Conservation (phyloP, 2,888 invertebrate genomes). For the Matsumyia berberina region DNA sequence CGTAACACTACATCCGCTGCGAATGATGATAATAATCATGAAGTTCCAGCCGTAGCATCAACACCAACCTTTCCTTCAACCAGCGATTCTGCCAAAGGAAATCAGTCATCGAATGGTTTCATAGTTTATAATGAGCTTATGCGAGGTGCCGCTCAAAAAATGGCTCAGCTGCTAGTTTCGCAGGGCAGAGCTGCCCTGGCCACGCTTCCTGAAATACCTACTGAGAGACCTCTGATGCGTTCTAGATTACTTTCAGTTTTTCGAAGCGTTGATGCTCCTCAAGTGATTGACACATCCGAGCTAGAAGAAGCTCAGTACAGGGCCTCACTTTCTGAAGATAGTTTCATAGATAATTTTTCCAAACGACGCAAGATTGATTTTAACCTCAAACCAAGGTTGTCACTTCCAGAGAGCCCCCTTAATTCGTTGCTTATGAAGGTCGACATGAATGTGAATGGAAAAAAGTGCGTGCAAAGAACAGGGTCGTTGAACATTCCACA, state of each 20-base stretch:
- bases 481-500: slow-evolving; percentile 38
- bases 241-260: slow-evolving; percentile 79
- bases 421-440: slow-evolving; percentile 81
- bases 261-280: slow-evolving; percentile 69
- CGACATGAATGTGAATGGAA: slow-evolving; percentile 76
- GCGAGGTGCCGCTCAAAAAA: slow-evolving; percentile 79
- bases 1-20: slow-evolving; percentile 70
- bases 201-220: slow-evolving; percentile 82
- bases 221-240: slow-evolving; percentile 82
- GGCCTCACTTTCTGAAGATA: slow-evolving; percentile 79
- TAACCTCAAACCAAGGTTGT: slow-evolving; percentile 78
- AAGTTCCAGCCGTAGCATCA: slow-evolving; percentile 49
- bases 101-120: neutral
- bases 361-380: slow-evolving; percentile 80
- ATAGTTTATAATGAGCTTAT: slow-evolving; percentile 59
- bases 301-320: slow-evolving; percentile 78
- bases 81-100: neutral
- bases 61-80: slow-evolving; percentile 76
- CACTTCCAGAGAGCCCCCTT: slow-evolving; percentile 78
- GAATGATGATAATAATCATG: slow-evolving; percentile 68
- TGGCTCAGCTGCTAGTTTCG: slow-evolving; percentile 79
- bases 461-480: slow-evolving; percentile 20
- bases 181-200: slow-evolving; percentile 81
- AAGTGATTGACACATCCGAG: slow-evolving; percentile 77
- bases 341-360: slow-evolving; percentile 82